Conservation (phyloP, 1,140 invertebrate genomes). For the Drosophila fuyamai region DNA sequence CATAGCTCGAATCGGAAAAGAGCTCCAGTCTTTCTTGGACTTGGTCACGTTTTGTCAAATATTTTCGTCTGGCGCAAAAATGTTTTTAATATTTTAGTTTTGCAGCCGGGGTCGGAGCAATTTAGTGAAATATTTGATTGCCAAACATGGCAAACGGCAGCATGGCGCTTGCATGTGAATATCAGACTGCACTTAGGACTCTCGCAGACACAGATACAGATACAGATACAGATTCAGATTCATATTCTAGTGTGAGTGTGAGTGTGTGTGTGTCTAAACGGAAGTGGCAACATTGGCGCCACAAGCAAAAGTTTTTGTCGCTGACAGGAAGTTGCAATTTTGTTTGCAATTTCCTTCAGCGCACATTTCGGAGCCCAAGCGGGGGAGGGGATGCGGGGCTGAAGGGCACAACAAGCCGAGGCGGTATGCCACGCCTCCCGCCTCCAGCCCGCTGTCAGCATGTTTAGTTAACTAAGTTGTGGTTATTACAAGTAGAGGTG, state of each 20-base stretch:
- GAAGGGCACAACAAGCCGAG: slow-evolving; percentile 39
- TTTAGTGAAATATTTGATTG: slow-evolving; percentile 83
- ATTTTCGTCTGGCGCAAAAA: slow-evolving; percentile 43
- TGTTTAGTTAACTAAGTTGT: slow-evolving; percentile 83
- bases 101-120: slow-evolving; percentile 55
- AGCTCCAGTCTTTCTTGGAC: slow-evolving; percentile 12
- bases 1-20: slow-evolving; percentile 25
- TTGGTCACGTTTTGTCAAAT: slow-evolving; percentile 75
- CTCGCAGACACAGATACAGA: slow-evolving; percentile 1
- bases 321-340: slow-evolving; percentile 83
- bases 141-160: slow-evolving; percentile 63
- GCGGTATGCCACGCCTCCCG: slow-evolving; percentile 31
- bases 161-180: slow-evolving; percentile 77
- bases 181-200: slow-evolving; percentile 76
- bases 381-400: not conserved
- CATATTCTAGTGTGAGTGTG: slow-evolving; percentile 5
- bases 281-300: slow-evolving; percentile 82
- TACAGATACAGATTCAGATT: not conserved
- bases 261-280: slow-evolving; percentile 61
- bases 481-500: slow-evolving; percentile 74
- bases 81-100: slow-evolving; percentile 80
- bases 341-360: slow-evolving; percentile 82
- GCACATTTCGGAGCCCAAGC: slow-evolving; percentile 58
- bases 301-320: slow-evolving; percentile 82
- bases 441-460: slow-evolving; percentile 61